phyloP scores from a whole-genome alignment of 2,113 vertebrate genomes.

The Ailuropoda melanoleuca region DNA sequence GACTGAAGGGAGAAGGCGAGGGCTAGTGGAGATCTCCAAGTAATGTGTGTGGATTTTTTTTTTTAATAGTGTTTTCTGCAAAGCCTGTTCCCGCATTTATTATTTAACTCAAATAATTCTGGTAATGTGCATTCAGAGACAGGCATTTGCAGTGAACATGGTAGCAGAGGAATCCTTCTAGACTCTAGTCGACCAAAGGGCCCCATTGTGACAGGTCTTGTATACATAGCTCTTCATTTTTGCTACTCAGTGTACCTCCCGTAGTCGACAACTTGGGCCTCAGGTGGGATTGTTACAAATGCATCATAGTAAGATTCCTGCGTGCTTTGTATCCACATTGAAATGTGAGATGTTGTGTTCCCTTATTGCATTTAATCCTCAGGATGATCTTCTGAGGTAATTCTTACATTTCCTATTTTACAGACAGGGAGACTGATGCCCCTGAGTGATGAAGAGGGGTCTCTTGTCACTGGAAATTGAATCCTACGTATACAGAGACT shows the following conservation, averaged over 20 bases:
- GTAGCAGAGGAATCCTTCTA: neutral
- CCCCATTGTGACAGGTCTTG: neutral
- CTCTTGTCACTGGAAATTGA: neutral
- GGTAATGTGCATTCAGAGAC: neutral
- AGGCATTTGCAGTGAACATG: fast-evolving
- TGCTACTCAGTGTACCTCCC: fast-evolving
- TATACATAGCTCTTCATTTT: fast-evolving
- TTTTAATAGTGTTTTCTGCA: neutral
- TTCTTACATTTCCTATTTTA: neutral
- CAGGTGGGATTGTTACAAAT: neutral
- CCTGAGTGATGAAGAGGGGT: neutral
- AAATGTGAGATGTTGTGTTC: neutral
- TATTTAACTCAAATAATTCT: neutral
- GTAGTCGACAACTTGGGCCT: fast-evolving
- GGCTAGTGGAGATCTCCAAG: neutral
- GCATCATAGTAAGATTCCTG: neutral
- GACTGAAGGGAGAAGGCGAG: neutral
- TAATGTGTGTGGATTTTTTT: neutral
- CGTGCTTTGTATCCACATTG: neutral
- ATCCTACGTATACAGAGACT: neutral
- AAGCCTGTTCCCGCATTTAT: neutral
- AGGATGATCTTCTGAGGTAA: neutral
- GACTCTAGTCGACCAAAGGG: neutral
- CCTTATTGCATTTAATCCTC: neutral
- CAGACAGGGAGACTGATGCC: neutral